Base-by-base conservation (phyloP, 2,888 invertebrate genomes). In the Meandrusa payeni region DNA sequence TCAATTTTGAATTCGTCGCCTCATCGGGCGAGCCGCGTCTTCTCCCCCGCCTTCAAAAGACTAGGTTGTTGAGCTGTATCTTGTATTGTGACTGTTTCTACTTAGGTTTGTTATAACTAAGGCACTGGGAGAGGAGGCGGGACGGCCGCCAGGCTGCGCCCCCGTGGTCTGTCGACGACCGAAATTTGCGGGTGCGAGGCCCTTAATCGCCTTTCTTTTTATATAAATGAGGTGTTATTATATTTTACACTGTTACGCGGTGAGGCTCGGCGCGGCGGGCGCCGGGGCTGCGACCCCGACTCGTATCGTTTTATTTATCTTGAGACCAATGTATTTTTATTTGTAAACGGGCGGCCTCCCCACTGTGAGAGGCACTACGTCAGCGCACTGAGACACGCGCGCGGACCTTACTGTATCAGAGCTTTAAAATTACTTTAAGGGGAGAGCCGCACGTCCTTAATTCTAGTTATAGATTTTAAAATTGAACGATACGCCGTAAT, bases 251-350 rank as follows among this genome's bases (percentile, higher is more conserved):
- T 44, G 56, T 52, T 51, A 47, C 51, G 55, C 41, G 50, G 55
- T 50, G 67, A 64, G 68, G 67, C 67, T 61, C 65, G 55, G 38
- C 46, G 59, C 52, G 64, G 53, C 65, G 70, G 69, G 67, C 58
- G 37, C 15, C 50, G 64, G 69, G 65, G 54, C 49, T 45, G 52
- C 47, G 61, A 61, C 66, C 70, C 71, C 77, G 74, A 75, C 72
- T 74, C 78, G 76, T 75, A 70, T 75, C 72, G 77, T 77, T 78
- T 78, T 78, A 81, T 82, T 83, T 81, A 77, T 73, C 72, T 70
- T 52, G 82, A 80, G 83, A 82, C 82, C 81, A 79, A 85, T 78
- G 76, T 79, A 76, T 80, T 80, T 67, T 80, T 70, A 72, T 79
- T 80, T 78, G 76, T 61, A 52, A 59, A 57, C 66, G 64, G 44